Base-by-base conservation (phyloP, 2,113 vertebrate species). In the Lathamus discolor region DNA sequence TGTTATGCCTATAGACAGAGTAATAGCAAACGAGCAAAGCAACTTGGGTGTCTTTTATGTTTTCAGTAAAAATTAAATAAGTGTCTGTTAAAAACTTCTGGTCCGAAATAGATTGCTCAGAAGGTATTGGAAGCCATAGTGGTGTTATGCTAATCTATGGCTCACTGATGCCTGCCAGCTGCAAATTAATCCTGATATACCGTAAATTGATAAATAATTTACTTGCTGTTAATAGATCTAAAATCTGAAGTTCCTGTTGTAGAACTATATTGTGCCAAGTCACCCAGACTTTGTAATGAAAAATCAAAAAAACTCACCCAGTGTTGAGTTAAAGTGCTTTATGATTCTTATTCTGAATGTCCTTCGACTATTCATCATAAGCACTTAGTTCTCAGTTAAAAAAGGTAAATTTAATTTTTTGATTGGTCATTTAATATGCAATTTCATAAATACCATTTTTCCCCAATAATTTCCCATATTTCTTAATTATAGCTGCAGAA, bases 171-270 rank as follows among this genome's bases (percentile, higher is more conserved):
- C 48, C 86, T 97, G 94, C 88, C 97, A 94, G n/a, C 79, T 93
- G 83, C 83, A 96, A 96, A 96, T 84, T 88, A 77, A 85, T 95
- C 79, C 52, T 93, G 72, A 93, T 92, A 86, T 92, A 84, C 73
- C 9, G 35, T 90, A 95, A 95, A 55, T 92, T 97, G 95, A 97
- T 97, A 93, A 97, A 97, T 97, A 97, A 97, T 96, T 95, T 87
- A 96, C 78, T 52, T 81, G 57, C 49, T 92, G 52, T 55, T 97
- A 97, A 97, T 94, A 97, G 92, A 96, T 92, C 74, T 84, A 86
- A 94, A 97, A 90, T 95, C 75, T 93, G 88, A 95, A 95, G 86
- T 96, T 98, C 95, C 97, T 96, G 77, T 90, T 96, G 90, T 73
- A 96, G 67, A 83, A 66, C 8, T 70, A 57, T 43, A 76, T 55